Base-by-base conservation (phyloP, 2,113 vertebrate species). In the Brienomyrus brachyistius region DNA sequence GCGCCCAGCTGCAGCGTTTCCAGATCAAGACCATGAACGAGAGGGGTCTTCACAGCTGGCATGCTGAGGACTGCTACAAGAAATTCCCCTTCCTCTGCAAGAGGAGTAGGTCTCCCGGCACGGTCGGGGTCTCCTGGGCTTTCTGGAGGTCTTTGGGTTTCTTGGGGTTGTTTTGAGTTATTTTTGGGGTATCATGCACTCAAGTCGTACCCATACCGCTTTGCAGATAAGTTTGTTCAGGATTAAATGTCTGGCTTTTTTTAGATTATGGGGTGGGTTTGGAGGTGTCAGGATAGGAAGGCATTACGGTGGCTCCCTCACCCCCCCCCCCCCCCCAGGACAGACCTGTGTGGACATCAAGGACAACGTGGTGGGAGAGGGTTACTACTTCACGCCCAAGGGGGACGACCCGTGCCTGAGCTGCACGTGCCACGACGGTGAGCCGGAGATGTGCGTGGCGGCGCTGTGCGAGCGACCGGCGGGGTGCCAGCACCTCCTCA, bases 311-410 rank as follows among this genome's bases (percentile, higher is more conserved):
- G 43, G 19, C 45, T 4, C 82, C 23, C 82, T n/a, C 43, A 9
- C 45, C 82, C 82, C 40, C 31, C 31, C 31, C 31, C 31, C 31
- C 31, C 40, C 2, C 40, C 27, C 93, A 99, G 98, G 97, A 91
- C 98, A 99, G 92, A 99, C 98, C 0, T 99, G 98, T 0, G 98
- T 99, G 43, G 98, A 99, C 92, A 99, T 99, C 92, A 99, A 97
- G 91, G 98, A 99, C 95, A 98, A 99, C 6, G 97, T 99, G 59
- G 98, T 99, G 0, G 98, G 97, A 1, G 98, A 99, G 95, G 98
- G 98, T 54, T 98, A 98, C 94, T 98, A 99, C 91, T 99, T 99
- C 95, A 99, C 98, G 0, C 98, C 98, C 0, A 99, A 99, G 90
- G 98, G 98, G n/a, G 97, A 99, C 0, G 98, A 99, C 92, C 98